Conservation (phyloP, 2,113 vertebrate species). For the Dissostichus mawsoni region DNA sequence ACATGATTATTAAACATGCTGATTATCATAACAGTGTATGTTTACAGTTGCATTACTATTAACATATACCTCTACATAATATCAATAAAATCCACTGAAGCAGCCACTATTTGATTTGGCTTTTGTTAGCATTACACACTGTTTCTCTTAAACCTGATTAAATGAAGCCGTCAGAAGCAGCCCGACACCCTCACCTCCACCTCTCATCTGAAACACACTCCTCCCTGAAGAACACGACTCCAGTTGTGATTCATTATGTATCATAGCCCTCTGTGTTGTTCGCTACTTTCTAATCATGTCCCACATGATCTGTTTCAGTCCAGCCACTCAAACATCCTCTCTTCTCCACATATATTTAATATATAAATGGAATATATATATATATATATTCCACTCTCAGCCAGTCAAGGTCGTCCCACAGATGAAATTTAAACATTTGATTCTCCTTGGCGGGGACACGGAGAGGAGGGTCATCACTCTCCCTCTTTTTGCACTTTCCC, state of each 20-base stretch:
- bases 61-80: too few species aligned
- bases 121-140: not conserved
- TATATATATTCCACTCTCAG: slow-evolving; percentile 63
- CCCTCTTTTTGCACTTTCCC: slow-evolving; percentile 15
- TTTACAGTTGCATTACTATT: too few species aligned
- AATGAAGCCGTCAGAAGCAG: slow-evolving; percentile 11
- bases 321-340: slow-evolving; percentile 54
- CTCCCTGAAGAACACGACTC: slow-evolving; percentile 21
- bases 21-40: too few species aligned
- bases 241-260: slow-evolving; percentile 57
- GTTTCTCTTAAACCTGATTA: not conserved
- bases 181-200: slow-evolving; percentile 29
- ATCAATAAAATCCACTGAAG: too few species aligned
- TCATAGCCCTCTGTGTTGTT: slow-evolving; percentile 41
- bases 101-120: not conserved
- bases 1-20: too few species aligned
- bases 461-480: slow-evolving; percentile 32
- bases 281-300: slow-evolving; percentile 66
- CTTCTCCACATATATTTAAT: slow-evolving; percentile 66
- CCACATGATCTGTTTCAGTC: slow-evolving; percentile 56
- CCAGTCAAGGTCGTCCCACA: slow-evolving; percentile 66
- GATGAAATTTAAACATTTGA: slow-evolving; percentile 73
- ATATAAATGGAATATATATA: too few species aligned
- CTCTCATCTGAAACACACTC: slow-evolving; percentile 25
- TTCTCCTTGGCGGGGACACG: slow-evolving; percentile 50